Conservation (phyloP, 2,797 vertebrate genomes). For the Phaenicophaeus curvirostris region DNA sequence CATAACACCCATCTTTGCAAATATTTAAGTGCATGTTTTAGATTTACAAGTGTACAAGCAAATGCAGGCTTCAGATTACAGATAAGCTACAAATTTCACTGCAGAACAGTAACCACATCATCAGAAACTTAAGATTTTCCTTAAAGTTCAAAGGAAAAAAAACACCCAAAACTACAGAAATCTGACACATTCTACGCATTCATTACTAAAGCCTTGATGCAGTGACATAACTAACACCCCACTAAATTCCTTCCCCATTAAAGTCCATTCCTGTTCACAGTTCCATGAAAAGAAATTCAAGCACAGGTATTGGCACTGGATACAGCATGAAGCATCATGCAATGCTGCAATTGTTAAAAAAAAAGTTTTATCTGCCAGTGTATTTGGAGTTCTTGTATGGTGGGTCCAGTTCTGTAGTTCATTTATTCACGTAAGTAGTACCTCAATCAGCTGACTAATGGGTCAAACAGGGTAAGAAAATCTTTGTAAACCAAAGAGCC, state of each 20-base stretch:
- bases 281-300: not conserved
- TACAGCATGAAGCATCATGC: accelerated
- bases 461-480: not conserved
- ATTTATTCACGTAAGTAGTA: not conserved
- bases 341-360: not conserved
- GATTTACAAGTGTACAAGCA: not conserved
- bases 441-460: not conserved
- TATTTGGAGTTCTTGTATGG: not conserved
- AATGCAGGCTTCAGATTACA: not conserved
- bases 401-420: not conserved
- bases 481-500: not conserved
- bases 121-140: not conserved
- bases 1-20: not conserved
- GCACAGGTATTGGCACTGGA: not conserved
- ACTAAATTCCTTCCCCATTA: not conserved
- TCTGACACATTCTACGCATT: not conserved
- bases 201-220: not conserved
- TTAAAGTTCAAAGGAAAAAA: not conserved
- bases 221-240: not conserved
- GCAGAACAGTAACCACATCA: not conserved
- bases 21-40: not conserved
- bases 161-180: not conserved
- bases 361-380: not conserved
- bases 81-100: not conserved
- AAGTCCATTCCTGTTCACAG: not conserved